Evolutionary conservation across 1,140 invertebrate genomes (phyloP).

Genomic region (Ephestia elutella): DNA sequence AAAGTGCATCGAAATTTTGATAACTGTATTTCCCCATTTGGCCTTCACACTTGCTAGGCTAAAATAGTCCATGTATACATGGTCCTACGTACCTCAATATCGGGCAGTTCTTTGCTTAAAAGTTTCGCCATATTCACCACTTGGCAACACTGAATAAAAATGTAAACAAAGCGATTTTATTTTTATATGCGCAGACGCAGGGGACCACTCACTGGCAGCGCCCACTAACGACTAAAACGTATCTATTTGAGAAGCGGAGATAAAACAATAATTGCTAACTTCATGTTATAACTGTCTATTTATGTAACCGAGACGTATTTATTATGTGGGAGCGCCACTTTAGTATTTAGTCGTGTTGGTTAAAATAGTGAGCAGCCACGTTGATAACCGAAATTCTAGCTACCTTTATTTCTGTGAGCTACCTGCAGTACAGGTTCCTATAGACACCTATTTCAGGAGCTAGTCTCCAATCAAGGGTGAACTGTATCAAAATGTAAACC

Average conservation of each 20-base stretch:
- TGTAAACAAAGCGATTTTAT: not conserved
- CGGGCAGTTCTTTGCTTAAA: conserved; percentile 79
- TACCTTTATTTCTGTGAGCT: too few relatives aligned
- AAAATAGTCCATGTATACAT: not conserved
- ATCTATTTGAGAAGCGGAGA: not conserved
- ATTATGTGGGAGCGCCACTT: too few relatives aligned
- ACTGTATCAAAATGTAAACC: too few relatives aligned
- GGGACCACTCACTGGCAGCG: conserved; percentile 68
- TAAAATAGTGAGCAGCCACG: too few relatives aligned
- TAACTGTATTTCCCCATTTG: not conserved
- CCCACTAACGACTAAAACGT: conserved; percentile 47
- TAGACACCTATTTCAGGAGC: too few relatives aligned
- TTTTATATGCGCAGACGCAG: conserved; percentile 28
- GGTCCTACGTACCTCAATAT: conserved; percentile 80
- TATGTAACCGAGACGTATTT: not conserved
- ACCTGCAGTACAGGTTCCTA: too few relatives aligned
- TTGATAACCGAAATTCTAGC: too few relatives aligned
- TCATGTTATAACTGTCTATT: not conserved
- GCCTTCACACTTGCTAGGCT: not conserved
- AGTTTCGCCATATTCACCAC: conserved; percentile 59
- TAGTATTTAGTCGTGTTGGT: too few relatives aligned
- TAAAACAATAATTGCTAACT: conserved; percentile 4
- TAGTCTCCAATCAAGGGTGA: too few relatives aligned
- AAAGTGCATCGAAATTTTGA: too few relatives aligned
- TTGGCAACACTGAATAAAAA: conserved; percentile 12